A percentile compares a stretch with the other conserved stretches of the same genome.
Evolutionary conservation across 37 sponge, comb jelly and placozoan genomes (phyloP).

Genomic region (Crambe crambe): DNA sequence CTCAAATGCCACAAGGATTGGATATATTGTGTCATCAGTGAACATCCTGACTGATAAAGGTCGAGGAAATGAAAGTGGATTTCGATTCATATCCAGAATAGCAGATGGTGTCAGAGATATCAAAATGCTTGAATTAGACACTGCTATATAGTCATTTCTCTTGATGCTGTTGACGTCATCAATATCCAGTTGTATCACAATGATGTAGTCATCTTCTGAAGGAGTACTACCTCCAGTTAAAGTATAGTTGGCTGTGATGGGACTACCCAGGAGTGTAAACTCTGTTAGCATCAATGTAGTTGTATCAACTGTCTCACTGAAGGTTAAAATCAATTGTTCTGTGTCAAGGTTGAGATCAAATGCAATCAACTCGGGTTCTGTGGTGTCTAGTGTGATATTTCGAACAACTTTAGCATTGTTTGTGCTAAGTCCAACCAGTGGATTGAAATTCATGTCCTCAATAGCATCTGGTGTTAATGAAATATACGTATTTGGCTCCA

Average conservation of each 20-base stretch:
- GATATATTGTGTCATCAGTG: slow-evolving; percentile 56
- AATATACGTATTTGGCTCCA: slow-evolving; percentile 51
- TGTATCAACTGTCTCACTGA: slow-evolving; percentile 81
- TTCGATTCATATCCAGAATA: slow-evolving; percentile 85
- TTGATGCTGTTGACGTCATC: slow-evolving; percentile 88
- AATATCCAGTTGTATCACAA: slow-evolving; percentile 65
- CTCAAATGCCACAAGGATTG: slow-evolving; percentile 68
- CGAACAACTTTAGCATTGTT: slow-evolving; percentile 34
- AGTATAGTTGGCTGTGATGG: slow-evolving; percentile 45
- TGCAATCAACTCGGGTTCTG: slow-evolving; percentile 69
- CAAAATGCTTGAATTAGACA: slow-evolving; percentile 45
- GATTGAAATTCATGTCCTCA: slow-evolving; percentile 73
- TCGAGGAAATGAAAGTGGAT: slow-evolving; percentile 65
- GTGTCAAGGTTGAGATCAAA: slow-evolving; percentile 76
- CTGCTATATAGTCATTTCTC: slow-evolving; percentile 64
- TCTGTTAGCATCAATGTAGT: slow-evolving; percentile 55
- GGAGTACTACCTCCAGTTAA: slow-evolving; percentile 64
- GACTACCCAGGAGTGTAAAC: slow-evolving; percentile 54
- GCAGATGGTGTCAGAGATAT: slow-evolving; percentile 48
- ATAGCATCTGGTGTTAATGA: slow-evolving; percentile 55
- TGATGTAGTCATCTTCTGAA: slow-evolving; percentile 71
- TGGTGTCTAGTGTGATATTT: slow-evolving; percentile 67
- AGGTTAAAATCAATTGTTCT: slow-evolving; percentile 75
- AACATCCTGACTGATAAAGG: slow-evolving; percentile 47
- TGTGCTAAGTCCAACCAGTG: slow-evolving; percentile 21